A percentile compares a stretch with the other conserved stretches of the same genome.
phyloP scores from a whole-genome alignment of 2,113 vertebrate species.

The Tachycineta bicolor region DNA sequence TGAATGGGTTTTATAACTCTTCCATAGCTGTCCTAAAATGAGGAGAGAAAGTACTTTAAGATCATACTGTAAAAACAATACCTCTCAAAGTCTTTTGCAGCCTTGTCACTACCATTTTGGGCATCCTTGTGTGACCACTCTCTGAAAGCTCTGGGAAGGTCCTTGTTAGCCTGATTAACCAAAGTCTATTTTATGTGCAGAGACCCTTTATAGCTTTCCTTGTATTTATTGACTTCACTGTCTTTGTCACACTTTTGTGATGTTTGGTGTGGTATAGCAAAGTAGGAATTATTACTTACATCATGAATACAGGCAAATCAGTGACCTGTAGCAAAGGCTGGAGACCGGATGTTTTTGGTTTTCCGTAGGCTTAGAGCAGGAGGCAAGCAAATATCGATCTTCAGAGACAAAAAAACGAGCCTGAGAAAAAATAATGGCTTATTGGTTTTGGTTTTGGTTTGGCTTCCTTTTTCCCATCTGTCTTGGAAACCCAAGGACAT shows the following conservation, averaged over 20 bases:
- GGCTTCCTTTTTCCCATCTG: fast-evolving
- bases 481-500: not conserved
- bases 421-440: not conserved
- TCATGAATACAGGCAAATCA: not conserved
- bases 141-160: not conserved
- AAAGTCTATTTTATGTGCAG: not conserved
- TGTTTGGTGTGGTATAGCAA: not conserved
- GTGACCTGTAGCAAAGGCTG: not conserved
- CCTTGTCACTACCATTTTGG: not conserved
- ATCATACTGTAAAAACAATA: not conserved
- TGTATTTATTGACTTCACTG: not conserved
- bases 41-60: not conserved
- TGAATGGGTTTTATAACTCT: not conserved
- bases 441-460: not conserved
- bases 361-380: not conserved
- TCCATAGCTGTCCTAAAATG: not conserved
- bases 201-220: not conserved
- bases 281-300: not conserved
- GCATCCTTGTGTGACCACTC: not conserved
- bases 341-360: not conserved
- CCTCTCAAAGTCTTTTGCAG: not conserved
- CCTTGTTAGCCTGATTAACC: not conserved
- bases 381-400: not conserved
- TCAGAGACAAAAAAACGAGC: not conserved
- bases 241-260: not conserved